These are phyloP conservation scores for Tetraodon nigroviridis DNA, from an alignment of 2,113 vertebrate genomes.

Conservation along the genomic window DNA sequence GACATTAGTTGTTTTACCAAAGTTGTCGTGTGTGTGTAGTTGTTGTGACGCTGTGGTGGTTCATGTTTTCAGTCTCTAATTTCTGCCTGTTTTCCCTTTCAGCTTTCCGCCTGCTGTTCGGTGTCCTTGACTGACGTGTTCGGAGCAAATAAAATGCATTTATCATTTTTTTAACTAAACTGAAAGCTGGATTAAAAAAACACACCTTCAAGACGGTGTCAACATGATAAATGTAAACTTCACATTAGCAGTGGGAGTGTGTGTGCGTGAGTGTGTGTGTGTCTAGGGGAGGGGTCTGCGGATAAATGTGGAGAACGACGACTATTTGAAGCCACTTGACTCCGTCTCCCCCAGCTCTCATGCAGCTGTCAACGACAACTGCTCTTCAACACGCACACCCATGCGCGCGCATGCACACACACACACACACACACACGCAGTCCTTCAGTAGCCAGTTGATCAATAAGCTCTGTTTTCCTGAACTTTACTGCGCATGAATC, in stretches of 20 bases:
- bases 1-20: too few species aligned
- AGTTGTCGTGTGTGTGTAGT: too few species aligned
- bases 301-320: conserved; percentile 78
- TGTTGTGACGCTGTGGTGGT: too few species aligned
- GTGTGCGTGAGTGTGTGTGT: background rate
- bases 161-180: background rate
- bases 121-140: background rate
- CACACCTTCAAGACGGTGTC: conserved; percentile 13
- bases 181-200: conserved; percentile 12
- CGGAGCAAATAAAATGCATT: background rate
- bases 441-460: background rate
- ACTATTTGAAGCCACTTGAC: conserved; percentile 83
- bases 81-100: background rate
- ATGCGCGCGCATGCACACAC: conserved; percentile 14
- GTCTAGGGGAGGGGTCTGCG: conserved; percentile 5
- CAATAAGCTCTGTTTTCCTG: background rate
- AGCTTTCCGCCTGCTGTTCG: background rate
- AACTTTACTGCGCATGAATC: too few species aligned
- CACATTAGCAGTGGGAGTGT: conserved; percentile 8
- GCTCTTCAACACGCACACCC: conserved; percentile 69
- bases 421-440: background rate
- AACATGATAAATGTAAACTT: conserved; percentile 42
- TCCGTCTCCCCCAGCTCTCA: conserved; percentile 64
- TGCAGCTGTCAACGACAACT: conserved; percentile 95
- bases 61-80: background rate